These are phyloP conservation scores for Apotomis turbidana DNA, from an alignment of 2,888 invertebrate species.

Conservation along the genomic window DNA sequence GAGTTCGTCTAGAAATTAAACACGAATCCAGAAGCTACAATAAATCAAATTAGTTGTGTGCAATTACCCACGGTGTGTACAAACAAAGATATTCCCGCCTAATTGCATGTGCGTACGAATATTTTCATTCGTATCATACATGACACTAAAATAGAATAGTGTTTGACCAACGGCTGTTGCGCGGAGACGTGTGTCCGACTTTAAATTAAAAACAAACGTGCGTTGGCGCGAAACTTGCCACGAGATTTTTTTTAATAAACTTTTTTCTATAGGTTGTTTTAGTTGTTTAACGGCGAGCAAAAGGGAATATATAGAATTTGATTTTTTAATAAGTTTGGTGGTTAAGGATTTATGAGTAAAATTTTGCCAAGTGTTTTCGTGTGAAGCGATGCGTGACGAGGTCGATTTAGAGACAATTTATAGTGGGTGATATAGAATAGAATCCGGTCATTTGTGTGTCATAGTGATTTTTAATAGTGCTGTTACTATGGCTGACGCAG, in stretches of 20 bases:
- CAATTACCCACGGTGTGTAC: conserved; percentile 46
- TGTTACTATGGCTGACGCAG: conserved; percentile 39
- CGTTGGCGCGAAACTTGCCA: conserved; percentile 58
- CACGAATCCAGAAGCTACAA: conserved; percentile 26
- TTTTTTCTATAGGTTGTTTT: conserved; percentile 44
- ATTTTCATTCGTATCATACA: conserved; percentile 59
- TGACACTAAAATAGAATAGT: conserved; percentile 75
- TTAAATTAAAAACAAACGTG: conserved; percentile 50
- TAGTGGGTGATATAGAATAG: conserved; percentile 47
- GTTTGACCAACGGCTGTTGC: conserved; percentile 61
- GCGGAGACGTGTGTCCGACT: conserved; percentile 60
- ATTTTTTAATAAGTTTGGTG: no score
- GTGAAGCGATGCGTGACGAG: conserved; percentile 56
- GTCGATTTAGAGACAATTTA: conserved; percentile 56
- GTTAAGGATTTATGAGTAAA: conserved; percentile 40
- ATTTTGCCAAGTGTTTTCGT: conserved; percentile 48
- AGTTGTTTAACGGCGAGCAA: conserved; percentile 36
- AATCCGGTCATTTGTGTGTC: conserved; percentile 28
- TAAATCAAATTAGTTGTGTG: conserved; percentile 46
- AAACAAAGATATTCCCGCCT: conserved; percentile 53
- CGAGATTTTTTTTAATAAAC: conserved; percentile 42
- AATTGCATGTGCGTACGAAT: conserved; percentile 60
- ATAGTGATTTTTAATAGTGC: conserved; percentile 27
- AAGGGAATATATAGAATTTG: background rate
- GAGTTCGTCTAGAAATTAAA: conserved; percentile 17